Percentiles rank a stretch among this genome's conserved stretches.
Evolutionary conservation across 2,888 invertebrate genomes (phyloP).

Genomic region (Phengaris alcon): DNA sequence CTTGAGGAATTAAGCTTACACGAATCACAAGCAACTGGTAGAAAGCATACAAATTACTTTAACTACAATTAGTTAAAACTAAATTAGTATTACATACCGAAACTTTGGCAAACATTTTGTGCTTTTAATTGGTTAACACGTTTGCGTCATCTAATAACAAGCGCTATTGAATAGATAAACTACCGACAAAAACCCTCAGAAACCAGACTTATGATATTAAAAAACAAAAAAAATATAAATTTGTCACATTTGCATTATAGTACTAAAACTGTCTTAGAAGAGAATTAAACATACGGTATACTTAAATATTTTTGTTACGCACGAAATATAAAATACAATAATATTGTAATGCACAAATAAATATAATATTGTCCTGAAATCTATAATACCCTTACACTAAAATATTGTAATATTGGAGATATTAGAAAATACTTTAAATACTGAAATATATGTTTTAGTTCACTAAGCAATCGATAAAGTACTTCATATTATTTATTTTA

Average conservation of each 20-base stretch:
- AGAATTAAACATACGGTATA: background rate
- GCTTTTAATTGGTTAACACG: too few relatives aligned
- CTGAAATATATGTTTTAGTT: constrained; percentile 5
- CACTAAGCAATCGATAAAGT: background rate
- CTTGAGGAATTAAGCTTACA: background rate
- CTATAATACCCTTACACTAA: background rate
- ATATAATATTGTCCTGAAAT: background rate
- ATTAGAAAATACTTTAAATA: constrained; percentile 10
- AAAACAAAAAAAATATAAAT: background rate
- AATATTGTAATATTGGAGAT: background rate
- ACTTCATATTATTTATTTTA: constrained; percentile 5
- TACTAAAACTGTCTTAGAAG: background rate
- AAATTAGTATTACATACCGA: background rate
- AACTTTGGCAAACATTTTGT: background rate
- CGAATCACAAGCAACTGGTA: background rate
- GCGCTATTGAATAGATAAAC: too few relatives aligned
- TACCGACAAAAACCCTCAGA: background rate
- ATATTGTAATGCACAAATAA: background rate
- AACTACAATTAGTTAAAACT: background rate
- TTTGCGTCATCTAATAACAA: too few relatives aligned
- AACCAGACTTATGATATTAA: background rate
- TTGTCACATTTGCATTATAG: background rate
- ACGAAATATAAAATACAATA: background rate
- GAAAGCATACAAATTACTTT: background rate
- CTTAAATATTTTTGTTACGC: background rate